phyloP scores from a whole-genome alignment of 2,888 invertebrate genomes.

The Drosophila lacicola region DNA sequence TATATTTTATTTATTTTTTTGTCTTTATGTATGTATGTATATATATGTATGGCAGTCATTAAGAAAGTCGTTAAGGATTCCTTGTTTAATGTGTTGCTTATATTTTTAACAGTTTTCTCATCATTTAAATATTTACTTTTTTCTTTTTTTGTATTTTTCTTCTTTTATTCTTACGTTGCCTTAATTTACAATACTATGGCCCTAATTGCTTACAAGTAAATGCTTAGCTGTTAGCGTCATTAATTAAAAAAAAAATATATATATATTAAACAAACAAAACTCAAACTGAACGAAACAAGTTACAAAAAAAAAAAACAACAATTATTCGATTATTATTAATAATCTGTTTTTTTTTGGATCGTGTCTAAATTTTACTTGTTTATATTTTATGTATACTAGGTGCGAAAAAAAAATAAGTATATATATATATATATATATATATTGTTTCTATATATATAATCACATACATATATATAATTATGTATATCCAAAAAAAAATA shows the following conservation, averaged over 20 bases:
- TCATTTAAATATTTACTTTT: conserved; percentile 13
- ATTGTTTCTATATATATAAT: conserved; percentile 15
- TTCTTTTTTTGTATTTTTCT: conserved; percentile 6
- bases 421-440: conserved; percentile 18
- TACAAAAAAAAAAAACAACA: conserved; percentile 10
- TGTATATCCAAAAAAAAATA: conserved; percentile 31
- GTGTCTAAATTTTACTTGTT: conserved; percentile 21
- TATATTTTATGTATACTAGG: conserved; percentile 32
- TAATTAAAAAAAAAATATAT: conserved; percentile 36
- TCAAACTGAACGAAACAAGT: conserved; percentile 10
- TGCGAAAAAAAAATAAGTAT: conserved; percentile 45
- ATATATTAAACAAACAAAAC: conserved; percentile 5
- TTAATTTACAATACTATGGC: conserved; percentile 58
- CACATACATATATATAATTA: conserved; percentile 13
- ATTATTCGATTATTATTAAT: conserved; percentile 22
- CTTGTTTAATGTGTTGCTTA: conserved; percentile 55
- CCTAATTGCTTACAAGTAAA: conserved; percentile 63
- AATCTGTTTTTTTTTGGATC: conserved; percentile 8
- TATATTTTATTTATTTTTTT: conserved; percentile 2
- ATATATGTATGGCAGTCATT: conserved; percentile 77
- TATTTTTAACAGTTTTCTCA: conserved; percentile 40
- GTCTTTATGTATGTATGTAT: conserved; percentile 31
- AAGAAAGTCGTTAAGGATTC: conserved; percentile 81
- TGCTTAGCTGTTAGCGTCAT: conserved; percentile 48
- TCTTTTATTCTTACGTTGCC: conserved; percentile 19